A percentile compares a stretch with the other conserved stretches of the same genome.
Evolutionary conservation across 2,113 vertebrate species (phyloP).

Genomic region (Gymnobelideus leadbeateri): DNA sequence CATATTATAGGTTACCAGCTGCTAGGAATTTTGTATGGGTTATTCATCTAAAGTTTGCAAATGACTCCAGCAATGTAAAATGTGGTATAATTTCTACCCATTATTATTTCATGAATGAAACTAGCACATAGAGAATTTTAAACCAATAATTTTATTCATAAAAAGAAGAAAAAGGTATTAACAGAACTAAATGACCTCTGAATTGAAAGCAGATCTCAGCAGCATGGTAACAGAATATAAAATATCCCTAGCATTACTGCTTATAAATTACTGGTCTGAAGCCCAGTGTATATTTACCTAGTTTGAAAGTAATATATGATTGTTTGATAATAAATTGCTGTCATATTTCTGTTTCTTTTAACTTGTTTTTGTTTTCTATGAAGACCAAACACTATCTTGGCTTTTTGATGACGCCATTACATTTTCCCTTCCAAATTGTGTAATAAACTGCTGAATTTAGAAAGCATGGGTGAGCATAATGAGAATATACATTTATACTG

Average conservation of each 20-base stretch:
- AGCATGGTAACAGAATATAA: slow-evolving; percentile 60
- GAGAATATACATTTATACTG: background rate
- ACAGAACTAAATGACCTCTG: slow-evolving; percentile 58
- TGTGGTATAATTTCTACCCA: slow-evolving; percentile 53
- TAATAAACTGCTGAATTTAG: background rate
- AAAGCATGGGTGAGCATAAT: background rate
- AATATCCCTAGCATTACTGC: slow-evolving; percentile 28
- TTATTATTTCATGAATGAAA: slow-evolving; percentile 68
- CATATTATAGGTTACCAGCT: background rate
- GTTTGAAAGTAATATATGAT: slow-evolving; percentile 28
- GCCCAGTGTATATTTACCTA: background rate
- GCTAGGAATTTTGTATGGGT: slow-evolving; percentile 19
- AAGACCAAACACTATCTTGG: background rate
- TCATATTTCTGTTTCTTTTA: background rate
- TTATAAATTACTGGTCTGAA: slow-evolving; percentile 4
- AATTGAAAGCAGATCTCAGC: slow-evolving; percentile 26
- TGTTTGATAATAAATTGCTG: slow-evolving; percentile 37
- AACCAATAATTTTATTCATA: slow-evolving; percentile 67
- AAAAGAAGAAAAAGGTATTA: slow-evolving; percentile 49
- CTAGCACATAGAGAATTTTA: slow-evolving; percentile 54
- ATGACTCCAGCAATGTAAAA: slow-evolving; percentile 55
- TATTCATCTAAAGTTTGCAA: slow-evolving; percentile 64
- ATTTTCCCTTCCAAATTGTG: background rate
- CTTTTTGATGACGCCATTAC: background rate
- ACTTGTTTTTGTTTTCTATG: slow-evolving; percentile 22